phyloP scores from a whole-genome alignment of 2,888 invertebrate genomes.

The Acrocyrtus sp. region DNA sequence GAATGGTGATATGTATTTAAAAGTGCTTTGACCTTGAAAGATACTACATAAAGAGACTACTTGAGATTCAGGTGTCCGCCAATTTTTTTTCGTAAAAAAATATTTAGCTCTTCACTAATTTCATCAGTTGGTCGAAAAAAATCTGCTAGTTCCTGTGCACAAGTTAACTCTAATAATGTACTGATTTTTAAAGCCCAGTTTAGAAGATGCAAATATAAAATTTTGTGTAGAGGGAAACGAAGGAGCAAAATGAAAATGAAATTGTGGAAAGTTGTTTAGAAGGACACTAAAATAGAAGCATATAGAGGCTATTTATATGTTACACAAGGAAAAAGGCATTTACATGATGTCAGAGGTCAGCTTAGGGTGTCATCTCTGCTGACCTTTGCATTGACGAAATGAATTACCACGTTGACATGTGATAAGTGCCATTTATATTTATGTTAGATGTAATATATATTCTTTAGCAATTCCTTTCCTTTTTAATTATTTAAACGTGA shows the following conservation, averaged over 20 bases:
- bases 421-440: constrained; percentile 48
- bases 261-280: not conserved
- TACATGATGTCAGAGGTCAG: constrained; percentile 51
- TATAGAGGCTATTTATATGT: constrained; percentile 38
- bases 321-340: constrained; percentile 34
- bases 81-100: too few species aligned
- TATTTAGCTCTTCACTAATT: too few species aligned
- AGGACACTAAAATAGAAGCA: constrained; percentile 2
- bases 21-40: too few species aligned
- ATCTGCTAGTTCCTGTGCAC: too few species aligned
- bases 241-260: constrained; percentile 7
- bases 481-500: constrained; percentile 8
- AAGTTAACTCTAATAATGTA: too few species aligned
- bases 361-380: constrained; percentile 35
- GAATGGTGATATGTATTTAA: too few species aligned
- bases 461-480: constrained; percentile 1
- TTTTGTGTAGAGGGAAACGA: too few species aligned
- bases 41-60: too few species aligned
- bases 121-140: too few species aligned
- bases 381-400: constrained; percentile 42
- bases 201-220: too few species aligned
- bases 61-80: too few species aligned
- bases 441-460: constrained; percentile 2
- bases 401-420: constrained; percentile 50
- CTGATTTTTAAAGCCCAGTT: too few species aligned